These are phyloP conservation scores for Gibbula magus DNA, from an alignment of 2,888 invertebrate species.

Conservation along the genomic window DNA sequence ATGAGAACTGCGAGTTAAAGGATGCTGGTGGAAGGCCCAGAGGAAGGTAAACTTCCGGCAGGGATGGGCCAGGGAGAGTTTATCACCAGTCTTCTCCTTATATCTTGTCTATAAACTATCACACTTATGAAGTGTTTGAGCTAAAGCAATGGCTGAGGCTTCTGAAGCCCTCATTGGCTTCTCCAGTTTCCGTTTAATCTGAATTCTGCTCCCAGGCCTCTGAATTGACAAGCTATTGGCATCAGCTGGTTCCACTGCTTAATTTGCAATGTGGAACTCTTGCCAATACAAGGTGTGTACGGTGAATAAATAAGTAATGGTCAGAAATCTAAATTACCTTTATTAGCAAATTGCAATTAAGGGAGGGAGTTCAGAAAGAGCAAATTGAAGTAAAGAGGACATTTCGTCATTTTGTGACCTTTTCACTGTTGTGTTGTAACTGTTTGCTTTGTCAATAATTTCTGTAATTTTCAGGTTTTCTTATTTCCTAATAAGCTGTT, in stretches of 20 bases:
- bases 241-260: not conserved
- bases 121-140: constrained; percentile 1
- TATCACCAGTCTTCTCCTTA: not conserved
- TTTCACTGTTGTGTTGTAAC: too few relatives aligned
- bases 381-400: too few relatives aligned
- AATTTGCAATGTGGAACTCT: not conserved
- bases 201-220: not conserved
- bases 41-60: not conserved
- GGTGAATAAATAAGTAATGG: not conserved
- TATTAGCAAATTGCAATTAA: not conserved
- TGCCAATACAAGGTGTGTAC: not conserved
- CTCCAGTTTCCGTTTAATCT: not conserved
- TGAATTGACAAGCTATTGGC: not conserved
- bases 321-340: not conserved
- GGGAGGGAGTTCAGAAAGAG: too few relatives aligned
- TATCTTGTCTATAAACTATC: constrained; percentile 13
- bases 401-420: too few relatives aligned
- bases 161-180: not conserved
- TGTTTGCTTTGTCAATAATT: too few relatives aligned
- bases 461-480: too few relatives aligned
- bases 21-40: too few relatives aligned
- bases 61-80: not conserved
- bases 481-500: too few relatives aligned
- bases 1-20: too few relatives aligned
- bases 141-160: not conserved